Evolutionary conservation across 53 echinoderm and acorn worm genomes (phyloP).

Genomic region (Holothuria scabra): DNA sequence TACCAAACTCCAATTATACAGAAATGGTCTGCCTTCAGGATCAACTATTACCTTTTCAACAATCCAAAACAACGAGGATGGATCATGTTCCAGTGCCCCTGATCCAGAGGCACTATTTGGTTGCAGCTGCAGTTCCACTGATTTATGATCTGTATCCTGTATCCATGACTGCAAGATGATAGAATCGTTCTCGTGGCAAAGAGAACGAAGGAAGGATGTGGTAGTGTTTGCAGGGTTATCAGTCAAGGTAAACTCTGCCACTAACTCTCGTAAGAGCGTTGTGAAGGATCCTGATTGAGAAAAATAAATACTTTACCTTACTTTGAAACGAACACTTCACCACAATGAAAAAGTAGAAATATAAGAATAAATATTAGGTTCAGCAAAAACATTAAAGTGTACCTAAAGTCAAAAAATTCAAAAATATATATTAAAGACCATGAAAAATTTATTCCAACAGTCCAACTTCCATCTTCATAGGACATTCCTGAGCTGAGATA

Average conservation of each 20-base stretch:
- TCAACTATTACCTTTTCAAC: slow-evolving; percentile 45
- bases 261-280: slow-evolving; percentile 83
- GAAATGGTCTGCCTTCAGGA: too few species aligned
- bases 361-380: neutral
- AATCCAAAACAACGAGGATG: slow-evolving; percentile 91
- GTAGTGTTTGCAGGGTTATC: slow-evolving; percentile 99
- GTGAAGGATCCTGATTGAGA: slow-evolving; percentile 77
- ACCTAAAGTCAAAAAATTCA: too few species aligned
- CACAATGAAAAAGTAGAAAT: neutral
- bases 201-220: slow-evolving; percentile 84
- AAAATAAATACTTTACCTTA: neutral
- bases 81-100: slow-evolving; percentile 94
- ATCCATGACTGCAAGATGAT: slow-evolving; percentile 98
- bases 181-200: slow-evolving; percentile 96
- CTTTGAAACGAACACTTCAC: neutral
- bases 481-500: too few species aligned
- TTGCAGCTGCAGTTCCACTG: slow-evolving; percentile 95
- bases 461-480: too few species aligned
- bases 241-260: slow-evolving; percentile 95
- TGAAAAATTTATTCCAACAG: too few species aligned
- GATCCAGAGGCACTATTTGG: slow-evolving; percentile 98
- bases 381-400: neutral
- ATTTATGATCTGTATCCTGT: slow-evolving; percentile 95
- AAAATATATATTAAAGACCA: too few species aligned
- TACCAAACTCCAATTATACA: too few species aligned